Percentiles rank a stretch among this genome's conserved stretches.
phyloP scores from a whole-genome alignment of 2,888 invertebrate species.

The Ochropleura plecta region DNA sequence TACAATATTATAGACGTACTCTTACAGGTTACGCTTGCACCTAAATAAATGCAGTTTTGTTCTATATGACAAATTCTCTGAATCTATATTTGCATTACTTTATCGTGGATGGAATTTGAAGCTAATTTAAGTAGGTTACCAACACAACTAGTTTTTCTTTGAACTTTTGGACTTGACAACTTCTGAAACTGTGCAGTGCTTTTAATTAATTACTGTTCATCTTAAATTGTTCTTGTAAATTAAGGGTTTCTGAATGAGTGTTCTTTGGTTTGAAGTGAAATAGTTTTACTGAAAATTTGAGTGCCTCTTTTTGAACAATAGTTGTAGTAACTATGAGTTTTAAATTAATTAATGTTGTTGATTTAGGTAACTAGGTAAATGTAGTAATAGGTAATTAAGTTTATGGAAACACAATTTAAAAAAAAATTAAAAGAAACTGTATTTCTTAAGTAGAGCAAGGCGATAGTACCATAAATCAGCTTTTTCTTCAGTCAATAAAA shows the following conservation, averaged over 20 bases:
- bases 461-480: not conserved
- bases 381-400: no score
- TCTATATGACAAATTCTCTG: not conserved
- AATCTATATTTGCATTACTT: not conserved
- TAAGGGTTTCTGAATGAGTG: not conserved
- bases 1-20: not conserved
- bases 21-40: no score
- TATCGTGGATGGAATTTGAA: not conserved
- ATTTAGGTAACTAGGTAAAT: not conserved
- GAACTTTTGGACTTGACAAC: not conserved
- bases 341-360: not conserved
- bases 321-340: not conserved
- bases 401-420: no score
- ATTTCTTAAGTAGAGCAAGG: no score
- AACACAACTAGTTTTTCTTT: not conserved
- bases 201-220: not conserved
- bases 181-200: not conserved
- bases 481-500: constrained; percentile 1
- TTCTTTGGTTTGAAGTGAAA: not conserved
- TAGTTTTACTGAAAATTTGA: not conserved
- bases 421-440: not conserved
- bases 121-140: not conserved
- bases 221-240: not conserved
- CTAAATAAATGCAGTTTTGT: no score
- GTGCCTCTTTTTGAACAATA: no score